phyloP scores from a whole-genome alignment of 1,140 invertebrate genomes.

The Drosophila mojavensis region DNA sequence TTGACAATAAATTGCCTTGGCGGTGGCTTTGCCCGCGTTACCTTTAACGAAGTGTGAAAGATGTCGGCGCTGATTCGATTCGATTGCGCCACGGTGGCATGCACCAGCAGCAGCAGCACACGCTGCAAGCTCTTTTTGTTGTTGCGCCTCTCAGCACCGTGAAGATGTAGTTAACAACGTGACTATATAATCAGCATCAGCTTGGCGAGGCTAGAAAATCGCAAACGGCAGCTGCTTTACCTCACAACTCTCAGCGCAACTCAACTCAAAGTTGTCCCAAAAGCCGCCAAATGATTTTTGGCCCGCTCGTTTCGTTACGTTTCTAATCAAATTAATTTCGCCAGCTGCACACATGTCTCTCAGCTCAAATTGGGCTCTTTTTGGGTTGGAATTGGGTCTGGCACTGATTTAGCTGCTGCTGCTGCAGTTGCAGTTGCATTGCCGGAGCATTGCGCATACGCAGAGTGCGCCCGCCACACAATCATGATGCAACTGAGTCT shows the following conservation, averaged over 20 bases:
- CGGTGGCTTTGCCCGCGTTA: conserved; percentile 55
- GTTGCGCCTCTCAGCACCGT: conserved; percentile 54
- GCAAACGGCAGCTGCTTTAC: conserved; percentile 37
- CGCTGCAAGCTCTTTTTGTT: conserved; percentile 57
- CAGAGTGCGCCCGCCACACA: conserved; percentile 49
- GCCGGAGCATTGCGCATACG: conserved; percentile 60
- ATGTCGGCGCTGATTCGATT: conserved; percentile 72
- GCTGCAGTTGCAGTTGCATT: background rate
- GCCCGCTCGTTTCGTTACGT: conserved; percentile 47
- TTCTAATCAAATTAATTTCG: conserved; percentile 81
- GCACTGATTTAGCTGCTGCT: conserved; percentile 16
- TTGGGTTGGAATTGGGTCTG: conserved; percentile 28
- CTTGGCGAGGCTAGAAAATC: conserved; percentile 61
- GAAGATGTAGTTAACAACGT: conserved; percentile 82
- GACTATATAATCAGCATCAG: conserved; percentile 79
- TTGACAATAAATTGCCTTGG: conserved; percentile 77
- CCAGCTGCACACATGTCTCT: conserved; percentile 57
- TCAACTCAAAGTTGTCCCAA: background rate
- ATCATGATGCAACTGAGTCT: conserved; percentile 59
- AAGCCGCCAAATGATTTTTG: conserved; percentile 65
- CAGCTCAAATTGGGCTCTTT: background rate
- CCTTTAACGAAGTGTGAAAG: conserved; percentile 81
- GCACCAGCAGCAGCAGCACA: conserved; percentile 54
- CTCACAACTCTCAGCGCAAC: too few relatives aligned
- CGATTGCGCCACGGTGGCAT: conserved; percentile 74